Evolutionary conservation across 2,797 vertebrate species (phyloP), one percentile per base, ranked within the genome.

Genomic region (Pogonophryne albipinna): DNA sequence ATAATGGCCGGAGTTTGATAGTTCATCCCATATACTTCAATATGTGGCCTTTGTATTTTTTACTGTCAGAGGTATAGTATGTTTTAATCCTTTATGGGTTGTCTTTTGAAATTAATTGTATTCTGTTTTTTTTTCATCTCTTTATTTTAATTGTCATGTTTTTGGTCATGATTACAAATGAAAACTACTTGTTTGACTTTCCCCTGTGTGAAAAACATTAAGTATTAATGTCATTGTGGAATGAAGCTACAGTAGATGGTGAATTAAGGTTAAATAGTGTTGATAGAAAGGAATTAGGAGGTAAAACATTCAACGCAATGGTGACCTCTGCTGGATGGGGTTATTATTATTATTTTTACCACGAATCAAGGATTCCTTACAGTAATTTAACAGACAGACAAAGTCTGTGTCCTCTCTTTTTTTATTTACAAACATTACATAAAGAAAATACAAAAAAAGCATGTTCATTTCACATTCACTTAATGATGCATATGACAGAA

Each of bases 401-500:
- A 2, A 66, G n/a, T 16, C 16, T 63, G 19, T 59, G 61, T 63
- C 42, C n/a, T 45, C n/a, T 57, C 4, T 19, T 2, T 17, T 82
- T 91, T 91, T 75, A 52, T 78, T 88, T 80, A 79, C 85, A 66
- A 77, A 78, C 56, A 82, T 82, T 66, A 88, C 87, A 88, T 83
- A 16, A 82, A 38, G n/a, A 85, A 92, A 87, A 82, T 83, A 82
- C 80, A 89, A 80, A 60, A 64, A 84, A 88, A 88, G 34, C 62
- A 77, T 49, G 15, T 67, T 50, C 4, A 78, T 71, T 79, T 74
- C 67, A 27, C 41, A 72, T 47, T 84, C 60, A 81, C 63, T 86
- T 77, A 45, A 53, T 72, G 81, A 74, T 64, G 57, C 42, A 74
- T 71, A 60, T 57, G 55, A 78, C 61, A 80, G 1, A 16, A 51